These are phyloP conservation scores for Onychorhynchus coronatus DNA, from an alignment of 2,113 vertebrate genomes.

Conservation along the genomic window DNA sequence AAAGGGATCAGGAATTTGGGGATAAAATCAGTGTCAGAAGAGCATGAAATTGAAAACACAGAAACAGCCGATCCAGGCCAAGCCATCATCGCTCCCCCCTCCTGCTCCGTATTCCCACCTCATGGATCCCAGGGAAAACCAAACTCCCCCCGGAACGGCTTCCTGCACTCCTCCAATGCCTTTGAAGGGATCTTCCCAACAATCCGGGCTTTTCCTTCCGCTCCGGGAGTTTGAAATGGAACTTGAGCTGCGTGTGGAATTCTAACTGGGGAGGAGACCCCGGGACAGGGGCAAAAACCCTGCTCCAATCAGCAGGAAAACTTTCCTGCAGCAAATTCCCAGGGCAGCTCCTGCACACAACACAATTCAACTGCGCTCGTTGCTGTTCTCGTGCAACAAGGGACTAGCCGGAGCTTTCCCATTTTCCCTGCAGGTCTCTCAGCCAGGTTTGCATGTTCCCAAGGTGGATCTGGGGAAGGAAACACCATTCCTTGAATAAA, in stretches of 20 bases:
- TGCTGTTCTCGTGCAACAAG: not conserved
- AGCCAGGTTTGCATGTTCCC: fast-evolving
- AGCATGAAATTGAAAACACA: slow-evolving; percentile 6
- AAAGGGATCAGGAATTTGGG: not conserved
- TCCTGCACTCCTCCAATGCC: not conserved
- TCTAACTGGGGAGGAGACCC: not conserved
- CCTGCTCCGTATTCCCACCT: not conserved
- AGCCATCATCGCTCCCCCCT: not conserved
- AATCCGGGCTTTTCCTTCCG: not conserved
- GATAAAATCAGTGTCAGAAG: not conserved
- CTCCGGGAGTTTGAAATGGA: not conserved
- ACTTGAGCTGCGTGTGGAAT: not conserved
- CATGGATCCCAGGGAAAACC: not conserved
- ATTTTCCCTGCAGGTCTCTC: not conserved
- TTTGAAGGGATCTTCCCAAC: not conserved
- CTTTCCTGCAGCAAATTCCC: not conserved
- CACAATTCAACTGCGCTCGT: not conserved
- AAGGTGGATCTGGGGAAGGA: not conserved
- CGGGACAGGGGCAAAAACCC: not conserved
- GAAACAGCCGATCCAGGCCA: not conserved
- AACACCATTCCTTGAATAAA: not conserved
- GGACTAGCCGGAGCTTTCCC: fast-evolving
- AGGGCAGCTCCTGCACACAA: not conserved
- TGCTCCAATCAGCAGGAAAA: not conserved
- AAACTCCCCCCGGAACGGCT: not conserved